These are phyloP conservation scores for Vireo griseus DNA, from an alignment of 2,797 vertebrate genomes.

Conservation along the genomic window DNA sequence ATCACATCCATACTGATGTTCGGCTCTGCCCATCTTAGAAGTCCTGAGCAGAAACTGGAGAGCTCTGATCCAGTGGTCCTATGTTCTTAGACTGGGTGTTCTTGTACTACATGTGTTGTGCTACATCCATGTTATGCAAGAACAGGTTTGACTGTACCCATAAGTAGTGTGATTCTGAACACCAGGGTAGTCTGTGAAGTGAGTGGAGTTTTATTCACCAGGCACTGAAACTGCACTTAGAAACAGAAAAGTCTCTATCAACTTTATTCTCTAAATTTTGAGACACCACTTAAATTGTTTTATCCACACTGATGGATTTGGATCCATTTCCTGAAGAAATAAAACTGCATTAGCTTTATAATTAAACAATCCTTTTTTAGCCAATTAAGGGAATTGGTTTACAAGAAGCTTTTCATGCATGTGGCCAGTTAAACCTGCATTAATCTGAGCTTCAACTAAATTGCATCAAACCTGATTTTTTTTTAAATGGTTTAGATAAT, in stretches of 20 bases:
- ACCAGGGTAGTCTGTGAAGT: not conserved
- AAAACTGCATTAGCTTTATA: conserved; percentile 29
- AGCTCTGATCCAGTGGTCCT: not conserved
- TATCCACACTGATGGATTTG: not conserved
- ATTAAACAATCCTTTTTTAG: conserved; percentile 33
- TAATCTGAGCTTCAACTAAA: conserved; percentile 15
- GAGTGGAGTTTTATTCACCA: not conserved
- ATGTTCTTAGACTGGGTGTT: not conserved
- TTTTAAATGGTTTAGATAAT: conserved; percentile 11
- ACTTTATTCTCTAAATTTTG: not conserved
- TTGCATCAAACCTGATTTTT: not conserved
- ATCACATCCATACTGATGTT: not conserved
- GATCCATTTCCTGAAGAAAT: conserved; percentile 11
- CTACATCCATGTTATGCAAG: not conserved
- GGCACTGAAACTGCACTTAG: not conserved
- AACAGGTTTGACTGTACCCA: not conserved
- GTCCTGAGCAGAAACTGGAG: not conserved
- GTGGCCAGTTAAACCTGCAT: not conserved
- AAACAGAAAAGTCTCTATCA: not conserved
- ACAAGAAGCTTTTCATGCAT: not conserved
- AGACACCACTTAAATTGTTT: not conserved
- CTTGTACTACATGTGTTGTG: not conserved
- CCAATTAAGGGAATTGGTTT: conserved; percentile 40
- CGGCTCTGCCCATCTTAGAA: not conserved
- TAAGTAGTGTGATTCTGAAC: not conserved